Conservation (phyloP, 1,140 invertebrate species). For the Saxidomus purpurata region DNA sequence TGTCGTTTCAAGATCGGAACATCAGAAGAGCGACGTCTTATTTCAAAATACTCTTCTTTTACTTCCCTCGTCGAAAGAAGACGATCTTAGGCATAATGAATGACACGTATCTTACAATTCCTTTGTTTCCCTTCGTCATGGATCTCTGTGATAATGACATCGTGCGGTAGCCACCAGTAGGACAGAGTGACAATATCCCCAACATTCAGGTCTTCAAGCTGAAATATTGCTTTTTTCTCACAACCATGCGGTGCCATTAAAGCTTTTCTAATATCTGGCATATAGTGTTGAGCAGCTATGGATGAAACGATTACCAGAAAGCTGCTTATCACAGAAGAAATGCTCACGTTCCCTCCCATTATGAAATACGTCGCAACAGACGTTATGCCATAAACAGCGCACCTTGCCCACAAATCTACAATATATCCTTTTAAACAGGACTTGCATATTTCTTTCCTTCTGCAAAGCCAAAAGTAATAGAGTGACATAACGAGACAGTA, state of each 20-base stretch:
- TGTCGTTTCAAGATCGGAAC: not conserved
- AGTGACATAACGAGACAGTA: slow-evolving; percentile 38
- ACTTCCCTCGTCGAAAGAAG: not conserved
- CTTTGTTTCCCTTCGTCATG: not conserved
- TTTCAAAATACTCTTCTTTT: not conserved
- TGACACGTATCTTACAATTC: not conserved
- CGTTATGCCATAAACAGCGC: slow-evolving; percentile 20
- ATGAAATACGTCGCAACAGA: slow-evolving; percentile 3
- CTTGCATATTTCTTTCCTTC: not conserved
- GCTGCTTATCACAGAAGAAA: not conserved
- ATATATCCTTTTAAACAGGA: slow-evolving; percentile 25
- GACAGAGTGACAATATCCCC: not conserved
- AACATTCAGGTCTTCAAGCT: not conserved
- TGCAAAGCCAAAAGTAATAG: not conserved
- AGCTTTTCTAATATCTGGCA: not conserved
- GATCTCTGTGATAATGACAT: no score
- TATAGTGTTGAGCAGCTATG: not conserved
- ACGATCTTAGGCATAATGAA: not conserved
- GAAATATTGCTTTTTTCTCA: not conserved
- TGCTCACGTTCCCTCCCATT: not conserved
- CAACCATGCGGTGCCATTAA: not conserved
- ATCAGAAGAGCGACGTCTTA: not conserved
- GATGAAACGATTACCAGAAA: slow-evolving; percentile 4
- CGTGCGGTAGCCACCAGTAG: not conserved
- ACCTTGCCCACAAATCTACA: slow-evolving; percentile 22